A percentile compares a stretch with the other conserved stretches of the same genome.
phyloP scores from a whole-genome alignment of 2,113 vertebrate species.

The Copsychus sechellarum region DNA sequence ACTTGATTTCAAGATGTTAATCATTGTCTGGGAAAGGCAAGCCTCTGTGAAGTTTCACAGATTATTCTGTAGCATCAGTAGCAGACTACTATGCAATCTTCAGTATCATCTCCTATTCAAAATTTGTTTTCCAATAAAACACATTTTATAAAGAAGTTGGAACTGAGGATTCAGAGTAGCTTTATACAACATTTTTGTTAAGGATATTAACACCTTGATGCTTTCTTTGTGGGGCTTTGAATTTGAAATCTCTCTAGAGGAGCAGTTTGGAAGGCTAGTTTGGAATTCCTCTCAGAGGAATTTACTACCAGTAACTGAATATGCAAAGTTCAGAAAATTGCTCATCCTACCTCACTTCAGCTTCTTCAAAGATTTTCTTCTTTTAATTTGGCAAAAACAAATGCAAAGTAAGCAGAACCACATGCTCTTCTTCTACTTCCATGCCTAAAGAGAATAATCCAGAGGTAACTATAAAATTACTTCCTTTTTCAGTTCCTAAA shows the following conservation, averaged over 20 bases:
- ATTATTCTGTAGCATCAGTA: conserved; percentile 10
- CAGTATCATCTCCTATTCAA: not conserved
- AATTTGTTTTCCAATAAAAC: not conserved
- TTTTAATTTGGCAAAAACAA: not conserved
- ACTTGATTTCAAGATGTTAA: conserved; percentile 40
- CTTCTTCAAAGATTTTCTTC: conserved; percentile 24
- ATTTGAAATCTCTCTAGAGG: conserved; percentile 26
- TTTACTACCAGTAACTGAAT: conserved; percentile 6
- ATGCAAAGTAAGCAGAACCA: not conserved
- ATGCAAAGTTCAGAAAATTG: conserved; percentile 6
- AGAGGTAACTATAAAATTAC: not conserved
- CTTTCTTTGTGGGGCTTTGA: not conserved
- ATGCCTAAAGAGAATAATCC: not conserved
- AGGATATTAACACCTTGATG: not conserved
- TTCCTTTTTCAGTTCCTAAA: not conserved
- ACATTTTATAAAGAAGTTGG: not conserved
- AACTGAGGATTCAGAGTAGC: not conserved
- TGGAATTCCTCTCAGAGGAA: not conserved
- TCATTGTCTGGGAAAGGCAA: not conserved
- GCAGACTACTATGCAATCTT: not conserved
- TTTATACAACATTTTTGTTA: not conserved
- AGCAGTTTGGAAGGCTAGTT: not conserved
- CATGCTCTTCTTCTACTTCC: not conserved
- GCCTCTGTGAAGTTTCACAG: not conserved
- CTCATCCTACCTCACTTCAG: not conserved